Conservation (phyloP, 2,888 invertebrate genomes). For the Scaptomyza parva region DNA sequence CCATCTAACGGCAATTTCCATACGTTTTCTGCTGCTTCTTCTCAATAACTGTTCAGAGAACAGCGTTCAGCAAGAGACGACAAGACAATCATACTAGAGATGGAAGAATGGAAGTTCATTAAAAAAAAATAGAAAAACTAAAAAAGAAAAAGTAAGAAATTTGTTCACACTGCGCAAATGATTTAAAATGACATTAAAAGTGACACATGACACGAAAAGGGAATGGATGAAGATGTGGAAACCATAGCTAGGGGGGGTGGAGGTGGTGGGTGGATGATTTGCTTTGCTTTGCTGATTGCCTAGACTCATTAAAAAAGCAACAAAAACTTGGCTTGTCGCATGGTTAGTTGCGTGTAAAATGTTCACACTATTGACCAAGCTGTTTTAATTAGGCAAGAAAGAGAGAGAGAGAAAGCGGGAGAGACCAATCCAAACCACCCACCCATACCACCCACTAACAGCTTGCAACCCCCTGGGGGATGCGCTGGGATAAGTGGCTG, state of each 20-base stretch:
- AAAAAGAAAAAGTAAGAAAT: conserved; percentile 13
- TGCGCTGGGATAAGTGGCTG: conserved; percentile 70
- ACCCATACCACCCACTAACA: conserved; percentile 12
- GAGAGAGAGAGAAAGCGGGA: not conserved
- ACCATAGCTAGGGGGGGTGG: no score
- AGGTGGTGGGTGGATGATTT: not conserved
- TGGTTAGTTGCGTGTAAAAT: conserved; percentile 61
- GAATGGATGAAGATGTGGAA: conserved; percentile 4
- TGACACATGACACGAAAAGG: conserved; percentile 46
- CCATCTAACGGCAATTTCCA: conserved; percentile 44
- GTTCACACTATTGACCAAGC: conserved; percentile 66
- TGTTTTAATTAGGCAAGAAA: conserved; percentile 65
- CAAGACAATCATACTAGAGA: not conserved
- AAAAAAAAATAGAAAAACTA: conserved; percentile 17
- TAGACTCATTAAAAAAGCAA: conserved; percentile 61
- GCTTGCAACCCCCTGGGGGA: conserved; percentile 61
- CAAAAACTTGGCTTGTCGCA: conserved; percentile 52
- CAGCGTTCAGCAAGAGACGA: conserved; percentile 1
- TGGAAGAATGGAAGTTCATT: conserved; percentile 38
- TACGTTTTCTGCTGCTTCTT: not conserved
- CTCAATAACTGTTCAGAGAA: not conserved
- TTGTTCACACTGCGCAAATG: conserved; percentile 39
- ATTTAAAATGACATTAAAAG: conserved; percentile 75
- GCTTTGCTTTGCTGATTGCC: conserved; percentile 48
- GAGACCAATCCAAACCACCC: not conserved